Conservation (phyloP, 2,888 invertebrate genomes). For the Craniophora ligustri region DNA sequence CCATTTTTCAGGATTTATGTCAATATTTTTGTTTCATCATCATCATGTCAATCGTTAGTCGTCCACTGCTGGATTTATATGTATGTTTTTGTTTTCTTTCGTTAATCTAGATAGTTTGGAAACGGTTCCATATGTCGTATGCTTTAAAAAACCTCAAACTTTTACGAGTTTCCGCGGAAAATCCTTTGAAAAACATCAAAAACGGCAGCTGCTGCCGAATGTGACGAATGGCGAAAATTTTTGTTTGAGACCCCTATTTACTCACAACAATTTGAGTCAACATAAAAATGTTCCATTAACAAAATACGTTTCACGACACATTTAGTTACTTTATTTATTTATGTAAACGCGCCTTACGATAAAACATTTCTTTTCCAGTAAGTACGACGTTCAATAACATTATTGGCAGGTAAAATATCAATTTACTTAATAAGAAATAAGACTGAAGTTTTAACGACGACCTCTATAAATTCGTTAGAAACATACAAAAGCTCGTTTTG, state of each 20-base stretch:
- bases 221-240: slow-evolving; percentile 12
- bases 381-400: slow-evolving; percentile 4
- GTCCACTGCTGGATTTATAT: too few species aligned
- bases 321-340: neutral
- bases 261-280: slow-evolving; percentile 18
- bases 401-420: slow-evolving; percentile 26
- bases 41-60: neutral
- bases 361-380: neutral
- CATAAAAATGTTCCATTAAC: neutral
- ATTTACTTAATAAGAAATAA: slow-evolving; percentile 12
- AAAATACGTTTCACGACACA: neutral
- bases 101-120: neutral
- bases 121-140: slow-evolving; percentile 7
- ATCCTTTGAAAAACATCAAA: slow-evolving; percentile 35
- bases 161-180: slow-evolving; percentile 11
- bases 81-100: neutral
- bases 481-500: neutral
- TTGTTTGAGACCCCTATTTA: slow-evolving; percentile 19
- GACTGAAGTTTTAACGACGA: slow-evolving; percentile 16
- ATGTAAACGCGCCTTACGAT: neutral
- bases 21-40: neutral
- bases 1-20: too few species aligned
- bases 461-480: neutral
- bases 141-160: slow-evolving; percentile 16
- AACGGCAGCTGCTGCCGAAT: slow-evolving; percentile 21